Conservation (phyloP, 2,888 invertebrate genomes). For the Chrysolina americana region DNA sequence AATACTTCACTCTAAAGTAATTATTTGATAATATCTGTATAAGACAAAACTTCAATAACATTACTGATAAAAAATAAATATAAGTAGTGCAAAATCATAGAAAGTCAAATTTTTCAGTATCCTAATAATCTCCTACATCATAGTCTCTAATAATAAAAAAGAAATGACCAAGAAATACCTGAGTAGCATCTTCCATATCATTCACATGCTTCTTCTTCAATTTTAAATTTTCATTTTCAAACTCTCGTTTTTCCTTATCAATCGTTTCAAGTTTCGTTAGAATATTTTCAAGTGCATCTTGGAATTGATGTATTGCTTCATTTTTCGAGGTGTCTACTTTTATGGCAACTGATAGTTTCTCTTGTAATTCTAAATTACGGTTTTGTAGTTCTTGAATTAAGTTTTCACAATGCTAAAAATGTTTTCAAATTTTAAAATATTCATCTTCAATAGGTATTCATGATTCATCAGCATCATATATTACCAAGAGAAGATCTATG, state of each 20-base stretch:
- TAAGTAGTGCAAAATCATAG: too few species aligned
- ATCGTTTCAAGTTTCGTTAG: slow-evolving; percentile 62
- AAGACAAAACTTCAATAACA: too few species aligned
- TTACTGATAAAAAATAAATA: neutral
- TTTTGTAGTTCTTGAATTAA: slow-evolving; percentile 83
- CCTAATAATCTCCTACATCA: too few species aligned
- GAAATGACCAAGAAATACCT: slow-evolving; percentile 53
- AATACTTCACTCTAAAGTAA: too few species aligned
- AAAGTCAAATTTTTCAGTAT: too few species aligned
- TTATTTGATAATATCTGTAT: too few species aligned
- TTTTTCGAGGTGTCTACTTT: slow-evolving; percentile 85
- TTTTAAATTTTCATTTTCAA: slow-evolving; percentile 60
- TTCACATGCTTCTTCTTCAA: slow-evolving; percentile 55
- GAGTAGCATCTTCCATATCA: slow-evolving; percentile 61
- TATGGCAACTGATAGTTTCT: slow-evolving; percentile 84
- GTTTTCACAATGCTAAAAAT: slow-evolving; percentile 80
- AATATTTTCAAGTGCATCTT: slow-evolving; percentile 76
- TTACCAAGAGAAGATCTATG: too few species aligned
- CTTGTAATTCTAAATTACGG: slow-evolving; percentile 82
- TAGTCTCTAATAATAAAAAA: neutral
- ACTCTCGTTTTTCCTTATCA: slow-evolving; percentile 62
- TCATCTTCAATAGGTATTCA: too few species aligned
- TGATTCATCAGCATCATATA: too few species aligned
- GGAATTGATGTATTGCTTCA: slow-evolving; percentile 76
- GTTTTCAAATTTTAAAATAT: neutral